These are phyloP conservation scores for Galagoides demidoff DNA, from an alignment of 2,797 vertebrate species.

Conservation along the genomic window DNA sequence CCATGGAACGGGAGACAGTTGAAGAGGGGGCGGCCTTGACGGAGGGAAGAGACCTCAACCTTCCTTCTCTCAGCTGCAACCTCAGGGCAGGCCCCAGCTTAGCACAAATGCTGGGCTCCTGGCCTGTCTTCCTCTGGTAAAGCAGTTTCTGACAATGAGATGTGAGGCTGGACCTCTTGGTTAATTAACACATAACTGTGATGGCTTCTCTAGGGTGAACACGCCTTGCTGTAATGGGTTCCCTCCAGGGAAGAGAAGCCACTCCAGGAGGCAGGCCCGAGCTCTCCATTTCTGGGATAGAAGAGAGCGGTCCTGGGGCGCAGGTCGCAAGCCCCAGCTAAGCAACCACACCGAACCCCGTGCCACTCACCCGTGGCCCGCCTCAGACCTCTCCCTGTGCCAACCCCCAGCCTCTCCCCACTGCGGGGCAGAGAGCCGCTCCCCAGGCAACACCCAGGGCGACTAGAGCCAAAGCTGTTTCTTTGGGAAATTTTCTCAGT, in stretches of 20 bases:
- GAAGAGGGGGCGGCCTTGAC: not conserved
- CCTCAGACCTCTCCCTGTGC: not conserved
- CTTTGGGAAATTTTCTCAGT: constrained; percentile 16
- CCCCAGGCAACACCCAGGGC: not conserved
- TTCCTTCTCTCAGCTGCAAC: not conserved
- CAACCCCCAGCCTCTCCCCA: no score
- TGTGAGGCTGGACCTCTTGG: not conserved
- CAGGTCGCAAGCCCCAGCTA: not conserved
- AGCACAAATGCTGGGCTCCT: no score
- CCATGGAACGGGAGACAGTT: rapidly evolving
- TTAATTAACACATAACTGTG: not conserved
- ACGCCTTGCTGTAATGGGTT: rapidly evolving
- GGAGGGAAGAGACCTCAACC: not conserved
- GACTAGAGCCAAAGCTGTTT: not conserved
- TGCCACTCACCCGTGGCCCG: rapidly evolving
- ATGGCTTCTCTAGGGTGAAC: not conserved
- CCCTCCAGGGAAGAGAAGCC: not conserved
- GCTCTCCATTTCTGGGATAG: not conserved
- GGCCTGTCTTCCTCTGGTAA: not conserved
- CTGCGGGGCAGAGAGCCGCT: not conserved
- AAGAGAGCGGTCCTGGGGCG: not conserved
- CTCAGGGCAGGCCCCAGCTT: not conserved
- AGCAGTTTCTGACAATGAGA: not conserved
- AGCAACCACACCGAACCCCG: not conserved
- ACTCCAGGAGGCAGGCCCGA: not conserved